These are phyloP conservation scores for Harpalus rufipes DNA, from an alignment of 2,888 invertebrate genomes.

Conservation along the genomic window DNA sequence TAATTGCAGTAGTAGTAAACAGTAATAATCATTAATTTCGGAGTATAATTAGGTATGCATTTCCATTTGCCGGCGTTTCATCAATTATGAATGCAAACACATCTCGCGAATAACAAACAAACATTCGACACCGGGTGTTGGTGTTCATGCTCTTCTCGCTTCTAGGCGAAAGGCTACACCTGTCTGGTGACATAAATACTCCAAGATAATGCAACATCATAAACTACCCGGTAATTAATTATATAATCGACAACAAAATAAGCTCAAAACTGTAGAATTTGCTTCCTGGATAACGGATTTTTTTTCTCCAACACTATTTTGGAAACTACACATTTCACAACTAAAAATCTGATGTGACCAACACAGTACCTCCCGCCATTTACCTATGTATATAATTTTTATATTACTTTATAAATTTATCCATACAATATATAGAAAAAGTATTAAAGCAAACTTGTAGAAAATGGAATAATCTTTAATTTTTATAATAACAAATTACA, in stretches of 20 bases:
- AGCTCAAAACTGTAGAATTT: too few relatives aligned
- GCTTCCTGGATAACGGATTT: too few relatives aligned
- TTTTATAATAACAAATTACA: too few relatives aligned
- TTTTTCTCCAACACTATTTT: too few relatives aligned
- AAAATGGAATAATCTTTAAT: too few relatives aligned
- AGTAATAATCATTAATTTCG: conserved; percentile 27
- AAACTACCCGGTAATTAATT: conserved; percentile 47
- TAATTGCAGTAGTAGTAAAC: conserved; percentile 26
- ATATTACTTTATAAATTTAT: too few relatives aligned
- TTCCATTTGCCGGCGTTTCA: conserved; percentile 37
- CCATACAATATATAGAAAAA: too few relatives aligned
- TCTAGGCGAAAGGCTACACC: not conserved
- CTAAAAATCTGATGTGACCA: too few relatives aligned
- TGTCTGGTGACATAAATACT: conserved; percentile 37
- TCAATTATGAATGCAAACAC: conserved; percentile 46
- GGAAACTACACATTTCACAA: too few relatives aligned
- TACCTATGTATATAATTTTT: too few relatives aligned
- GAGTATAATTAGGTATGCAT: conserved; percentile 37
- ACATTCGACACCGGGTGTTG: conserved; percentile 22
- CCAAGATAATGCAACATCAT: conserved; percentile 30
- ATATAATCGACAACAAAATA: not conserved
- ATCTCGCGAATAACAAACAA: conserved; percentile 32
- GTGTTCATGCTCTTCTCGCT: not conserved
- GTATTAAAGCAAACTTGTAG: too few relatives aligned
- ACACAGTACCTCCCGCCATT: too few relatives aligned